These are phyloP conservation scores for Lasioglossum baleicum DNA, from an alignment of 1,140 invertebrate genomes.

Conservation along the genomic window DNA sequence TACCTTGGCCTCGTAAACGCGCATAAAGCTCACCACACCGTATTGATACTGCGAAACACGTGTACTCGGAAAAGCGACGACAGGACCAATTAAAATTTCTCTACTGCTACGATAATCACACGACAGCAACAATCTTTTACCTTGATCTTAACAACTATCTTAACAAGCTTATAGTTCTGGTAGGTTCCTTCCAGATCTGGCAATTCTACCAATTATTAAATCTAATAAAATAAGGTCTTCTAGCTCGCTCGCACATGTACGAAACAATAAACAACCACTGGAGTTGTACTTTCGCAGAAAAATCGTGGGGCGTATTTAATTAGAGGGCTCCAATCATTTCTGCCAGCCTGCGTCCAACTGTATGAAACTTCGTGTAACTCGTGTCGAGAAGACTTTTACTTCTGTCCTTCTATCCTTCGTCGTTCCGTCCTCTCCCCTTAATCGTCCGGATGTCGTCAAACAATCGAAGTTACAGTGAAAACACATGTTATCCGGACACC, in stretches of 20 bases:
- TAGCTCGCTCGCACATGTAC: too few relatives aligned
- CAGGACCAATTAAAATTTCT: conserved; percentile 6
- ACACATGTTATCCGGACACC: background rate
- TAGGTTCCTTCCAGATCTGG: too few relatives aligned
- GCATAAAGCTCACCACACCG: background rate
- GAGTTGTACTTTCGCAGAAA: too few relatives aligned
- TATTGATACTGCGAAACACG: background rate
- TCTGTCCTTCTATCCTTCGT: too few relatives aligned
- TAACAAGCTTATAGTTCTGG: too few relatives aligned
- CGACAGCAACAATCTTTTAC: too few relatives aligned
- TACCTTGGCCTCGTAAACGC: conserved; percentile 16
- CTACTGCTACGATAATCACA: background rate
- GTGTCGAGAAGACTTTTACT: background rate
- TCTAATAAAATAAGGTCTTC: too few relatives aligned
- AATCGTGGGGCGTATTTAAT: too few relatives aligned
- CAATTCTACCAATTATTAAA: too few relatives aligned
- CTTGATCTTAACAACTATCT: too few relatives aligned
- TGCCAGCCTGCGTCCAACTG: background rate
- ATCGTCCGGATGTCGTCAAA: background rate
- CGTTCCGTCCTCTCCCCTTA: conserved; percentile 7
- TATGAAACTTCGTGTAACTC: too few relatives aligned
- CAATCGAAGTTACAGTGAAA: background rate
- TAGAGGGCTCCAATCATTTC: background rate
- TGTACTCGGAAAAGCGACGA: conserved; percentile 4
- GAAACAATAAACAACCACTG: too few relatives aligned